These are phyloP conservation scores for Bucco capensis DNA, from an alignment of 2,113 vertebrate species.

Conservation along the genomic window DNA sequence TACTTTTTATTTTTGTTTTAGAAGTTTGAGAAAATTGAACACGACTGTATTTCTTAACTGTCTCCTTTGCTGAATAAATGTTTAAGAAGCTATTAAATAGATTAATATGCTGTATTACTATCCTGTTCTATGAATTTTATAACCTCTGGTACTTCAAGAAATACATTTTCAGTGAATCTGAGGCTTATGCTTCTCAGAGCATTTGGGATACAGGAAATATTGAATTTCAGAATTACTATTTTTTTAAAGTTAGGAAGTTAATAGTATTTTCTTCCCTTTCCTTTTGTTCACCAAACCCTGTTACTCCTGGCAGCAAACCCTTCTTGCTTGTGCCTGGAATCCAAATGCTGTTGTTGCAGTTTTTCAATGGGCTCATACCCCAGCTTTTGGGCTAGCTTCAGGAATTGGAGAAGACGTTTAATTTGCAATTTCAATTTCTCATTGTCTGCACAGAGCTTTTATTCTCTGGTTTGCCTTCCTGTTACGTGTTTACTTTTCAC, in stretches of 20 bases:
- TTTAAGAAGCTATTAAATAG: neutral
- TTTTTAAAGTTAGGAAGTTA: neutral
- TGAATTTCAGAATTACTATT: neutral
- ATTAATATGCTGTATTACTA: neutral
- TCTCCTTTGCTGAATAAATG: neutral
- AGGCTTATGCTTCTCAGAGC: neutral
- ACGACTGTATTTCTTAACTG: neutral
- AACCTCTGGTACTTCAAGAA: neutral
- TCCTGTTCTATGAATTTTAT: neutral
- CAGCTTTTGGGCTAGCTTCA: neutral
- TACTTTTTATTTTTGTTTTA: neutral
- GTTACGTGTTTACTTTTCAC: neutral
- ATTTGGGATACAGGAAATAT: neutral
- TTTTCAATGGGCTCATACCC: neutral
- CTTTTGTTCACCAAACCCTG: neutral
- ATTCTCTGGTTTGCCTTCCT: neutral
- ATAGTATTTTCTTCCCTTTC: neutral
- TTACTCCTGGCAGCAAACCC: neutral
- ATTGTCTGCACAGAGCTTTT: neutral
- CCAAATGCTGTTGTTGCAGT: rapidly evolving
- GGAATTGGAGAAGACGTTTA: neutral
- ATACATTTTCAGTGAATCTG: neutral
- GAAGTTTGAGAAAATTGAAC: neutral
- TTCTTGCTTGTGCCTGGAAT: neutral
- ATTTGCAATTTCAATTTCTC: neutral